Base-by-base conservation (phyloP, 1,140 invertebrate genomes). In the Drosophila parabipectinata region DNA sequence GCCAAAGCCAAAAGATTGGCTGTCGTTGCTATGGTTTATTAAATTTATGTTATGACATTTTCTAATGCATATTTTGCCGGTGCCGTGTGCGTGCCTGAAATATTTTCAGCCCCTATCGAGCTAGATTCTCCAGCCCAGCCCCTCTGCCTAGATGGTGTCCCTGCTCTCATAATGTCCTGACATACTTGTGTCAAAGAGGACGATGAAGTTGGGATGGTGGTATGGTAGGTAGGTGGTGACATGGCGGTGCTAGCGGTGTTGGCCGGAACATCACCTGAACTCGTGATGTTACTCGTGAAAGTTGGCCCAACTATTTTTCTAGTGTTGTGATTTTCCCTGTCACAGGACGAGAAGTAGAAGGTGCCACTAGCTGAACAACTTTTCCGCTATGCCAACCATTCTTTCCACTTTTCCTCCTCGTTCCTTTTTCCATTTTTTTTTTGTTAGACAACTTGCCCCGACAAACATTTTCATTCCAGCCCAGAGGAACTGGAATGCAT, bases 21-120 rank as follows among this genome's bases (percentile, higher is more conserved):
- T 77, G 77, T 54, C 52, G 59, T 34, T 69, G 79, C 66, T 73
- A 78, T 67, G 83, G 64, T 81, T 87, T 82, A 87, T 87, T 87
- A 87, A 87, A 87, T 87, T 87, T 87, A 88, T 87, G 79, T 82
- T 88, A 88, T 79, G 77, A 76, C 69, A 88, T 88, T 87, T 87
- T 87, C 83, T 72, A 88, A 82, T 85, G 82, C 82, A 85, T 87
- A 87, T 78, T 81, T 85, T 74, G 78, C 62, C 53, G 72, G 71
- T 28, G 51, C 30, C 64, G 72, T 66, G 82, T 85, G 82, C 82
- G 82, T 87, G 82, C 82, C 53, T 82, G 78, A 88, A 72, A 85
- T 84, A 75, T 66, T 79, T 77, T 77, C 26, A 24, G 56, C 48
- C 39, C 52, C 14, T 57, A 54, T 71, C 52, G 67, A 71, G 67